Evolutionary conservation across 2,113 vertebrate species (phyloP).

Genomic region (Epinephelus cyanopodus): DNA sequence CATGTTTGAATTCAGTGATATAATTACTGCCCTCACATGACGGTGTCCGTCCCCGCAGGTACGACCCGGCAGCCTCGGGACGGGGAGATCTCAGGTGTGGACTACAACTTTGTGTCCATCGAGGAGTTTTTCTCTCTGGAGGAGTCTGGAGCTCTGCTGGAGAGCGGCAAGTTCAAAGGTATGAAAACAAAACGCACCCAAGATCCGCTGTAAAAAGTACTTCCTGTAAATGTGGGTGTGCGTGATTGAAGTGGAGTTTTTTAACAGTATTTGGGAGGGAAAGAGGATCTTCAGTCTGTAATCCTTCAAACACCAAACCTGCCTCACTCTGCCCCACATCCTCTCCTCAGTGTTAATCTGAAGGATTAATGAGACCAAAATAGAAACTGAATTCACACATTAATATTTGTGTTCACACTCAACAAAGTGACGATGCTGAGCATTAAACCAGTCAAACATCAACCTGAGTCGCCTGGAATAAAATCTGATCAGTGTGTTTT

Average conservation of each 20-base stretch:
- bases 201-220: too few species aligned
- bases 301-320: constrained; percentile 53
- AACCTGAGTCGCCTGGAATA: too few species aligned
- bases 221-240: too few species aligned
- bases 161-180: constrained; percentile 99
- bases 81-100: constrained; percentile 95
- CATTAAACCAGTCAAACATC: too few species aligned
- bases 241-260: background rate
- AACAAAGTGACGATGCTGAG: too few species aligned
- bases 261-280: constrained; percentile 22
- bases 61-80: constrained; percentile 95
- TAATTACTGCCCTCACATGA: too few species aligned
- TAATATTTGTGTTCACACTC: background rate
- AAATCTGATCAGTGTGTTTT: too few species aligned
- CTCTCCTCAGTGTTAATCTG: constrained; percentile 43
- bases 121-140: constrained; percentile 97
- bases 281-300: constrained; percentile 62
- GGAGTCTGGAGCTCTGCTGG: constrained; percentile 94
- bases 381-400: constrained; percentile 54
- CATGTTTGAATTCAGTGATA: too few species aligned
- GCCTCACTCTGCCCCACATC: background rate
- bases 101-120: constrained; percentile 98
- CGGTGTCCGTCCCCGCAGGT: constrained; percentile 80
- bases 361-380: constrained; percentile 66
- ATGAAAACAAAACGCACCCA: constrained; percentile 3